These are phyloP conservation scores for Fukomys damarensis DNA, from an alignment of 2,113 vertebrate genomes.

Conservation along the genomic window DNA sequence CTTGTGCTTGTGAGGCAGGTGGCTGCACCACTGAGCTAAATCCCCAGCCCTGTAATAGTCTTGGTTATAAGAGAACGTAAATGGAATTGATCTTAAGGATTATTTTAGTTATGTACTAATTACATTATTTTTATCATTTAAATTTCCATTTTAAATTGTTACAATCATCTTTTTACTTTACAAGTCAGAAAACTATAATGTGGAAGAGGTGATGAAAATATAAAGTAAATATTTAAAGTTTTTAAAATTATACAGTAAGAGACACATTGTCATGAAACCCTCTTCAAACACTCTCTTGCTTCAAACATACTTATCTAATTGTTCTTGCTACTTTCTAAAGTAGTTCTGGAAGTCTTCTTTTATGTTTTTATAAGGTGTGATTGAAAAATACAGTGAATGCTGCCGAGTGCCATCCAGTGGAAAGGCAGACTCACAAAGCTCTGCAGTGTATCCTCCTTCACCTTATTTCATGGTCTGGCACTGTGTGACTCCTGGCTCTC, in stretches of 20 bases:
- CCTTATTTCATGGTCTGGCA: not conserved
- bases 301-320: not conserved
- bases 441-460: not conserved
- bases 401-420: not conserved
- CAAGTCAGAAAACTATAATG: not conserved
- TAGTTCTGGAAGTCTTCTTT: too few relatives aligned
- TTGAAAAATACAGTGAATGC: not conserved
- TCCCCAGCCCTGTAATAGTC: too few relatives aligned
- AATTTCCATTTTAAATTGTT: not conserved
- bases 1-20: too few relatives aligned
- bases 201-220: not conserved
- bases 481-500: not conserved
- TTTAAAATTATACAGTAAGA: not conserved
- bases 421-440: not conserved
- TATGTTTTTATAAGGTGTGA: not conserved
- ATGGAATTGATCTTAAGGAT: not conserved
- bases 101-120: conserved; percentile 28
- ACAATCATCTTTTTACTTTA: conserved; percentile 6
- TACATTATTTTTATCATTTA: conserved; percentile 23
- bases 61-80: not conserved
- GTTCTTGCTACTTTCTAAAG: not conserved
- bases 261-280: not conserved
- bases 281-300: not conserved
- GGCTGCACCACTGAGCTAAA: too few relatives aligned
- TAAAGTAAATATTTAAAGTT: not conserved